Base-by-base conservation (phyloP, 2,888 invertebrate species). In the Geotrupes spiniger region DNA sequence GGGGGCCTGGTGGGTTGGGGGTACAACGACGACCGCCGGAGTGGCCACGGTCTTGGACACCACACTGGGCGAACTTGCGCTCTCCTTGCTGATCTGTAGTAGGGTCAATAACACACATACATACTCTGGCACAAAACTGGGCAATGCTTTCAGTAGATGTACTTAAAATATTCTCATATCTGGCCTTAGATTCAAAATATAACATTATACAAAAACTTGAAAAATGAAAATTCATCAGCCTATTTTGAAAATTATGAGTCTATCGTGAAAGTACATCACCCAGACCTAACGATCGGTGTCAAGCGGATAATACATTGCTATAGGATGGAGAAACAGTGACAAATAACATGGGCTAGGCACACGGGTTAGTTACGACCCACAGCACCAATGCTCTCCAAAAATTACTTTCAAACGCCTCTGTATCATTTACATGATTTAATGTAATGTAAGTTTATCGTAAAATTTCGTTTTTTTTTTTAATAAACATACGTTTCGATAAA, bases 11-110 rank as follows among this genome's bases (percentile, higher is more conserved):
- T 46, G 45, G 41, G 46, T 47, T 42, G 56, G 43, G 51, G 52
- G 54, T 52, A 54, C 56, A 47, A 53, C 57, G 57, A 37, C 54
- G 46, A 50, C 55, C 55, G 60, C 55, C 56, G 61, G 56, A 54
- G 58, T 58, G 48, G 61, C 60, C 40, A 58, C 51, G 29, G 54
- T 53, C 33, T 52, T 51, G 66, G 73, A 66, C 66, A 72, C 69
- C 67, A 70, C 68, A 66, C 65, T 69, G 66, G 69, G 71, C 60
- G 72, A 70, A 66, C 69, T 74, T 63, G 73, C 63, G 65, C 73
- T 67, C 65, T 79, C 79, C 78, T 79, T 79, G 75, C 72, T 75
- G 74, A 77, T 77, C 79, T 79, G 78, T 74, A 76, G 75, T 66
- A 62, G 61, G 59, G 63, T 46, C 46, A 46, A 44, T 44, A 45